These are phyloP conservation scores for Drosophila tristis DNA, from an alignment of 1,140 invertebrate species.

Conservation along the genomic window DNA sequence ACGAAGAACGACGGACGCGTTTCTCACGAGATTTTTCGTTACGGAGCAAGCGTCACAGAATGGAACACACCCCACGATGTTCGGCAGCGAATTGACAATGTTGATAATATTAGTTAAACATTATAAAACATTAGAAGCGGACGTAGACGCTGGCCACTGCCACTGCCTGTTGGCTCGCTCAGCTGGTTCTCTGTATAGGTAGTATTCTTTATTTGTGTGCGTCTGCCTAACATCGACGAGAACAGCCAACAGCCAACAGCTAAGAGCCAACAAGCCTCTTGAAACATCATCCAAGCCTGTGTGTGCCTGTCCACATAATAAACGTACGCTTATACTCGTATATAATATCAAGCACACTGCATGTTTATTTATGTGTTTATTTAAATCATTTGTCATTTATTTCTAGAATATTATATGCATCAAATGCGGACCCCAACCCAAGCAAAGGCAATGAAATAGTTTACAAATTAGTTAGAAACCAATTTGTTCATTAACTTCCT, in stretches of 20 bases:
- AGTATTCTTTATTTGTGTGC: slow-evolving; percentile 12
- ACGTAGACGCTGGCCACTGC: slow-evolving; percentile 14
- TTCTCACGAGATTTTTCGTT: slow-evolving; percentile 51
- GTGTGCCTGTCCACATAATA: too few relatives aligned
- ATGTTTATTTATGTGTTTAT: slow-evolving; percentile 51
- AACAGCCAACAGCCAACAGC: slow-evolving; percentile 11
- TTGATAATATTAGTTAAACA: slow-evolving; percentile 83
- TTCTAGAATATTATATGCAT: slow-evolving; percentile 50
- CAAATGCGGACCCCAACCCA: neutral
- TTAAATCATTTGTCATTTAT: slow-evolving; percentile 31
- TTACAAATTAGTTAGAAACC: neutral
- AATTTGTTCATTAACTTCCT: slow-evolving; percentile 20
- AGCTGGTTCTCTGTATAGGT: slow-evolving; percentile 21
- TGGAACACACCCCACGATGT: slow-evolving; percentile 83
- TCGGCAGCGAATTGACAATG: slow-evolving; percentile 82
- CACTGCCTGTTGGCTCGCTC: slow-evolving; percentile 11
- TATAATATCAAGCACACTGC: slow-evolving; percentile 34
- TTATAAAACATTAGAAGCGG: slow-evolving; percentile 82
- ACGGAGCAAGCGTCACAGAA: slow-evolving; percentile 72
- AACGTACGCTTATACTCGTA: slow-evolving; percentile 8
- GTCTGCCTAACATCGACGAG: slow-evolving; percentile 14
- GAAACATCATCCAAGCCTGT: slow-evolving; percentile 42
- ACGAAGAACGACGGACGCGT: slow-evolving; percentile 60
- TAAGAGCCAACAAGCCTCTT: slow-evolving; percentile 32
- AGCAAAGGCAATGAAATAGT: slow-evolving; percentile 17